Evolutionary conservation across 2,797 vertebrate species (phyloP).

Genomic region (Natrix natrix): DNA sequence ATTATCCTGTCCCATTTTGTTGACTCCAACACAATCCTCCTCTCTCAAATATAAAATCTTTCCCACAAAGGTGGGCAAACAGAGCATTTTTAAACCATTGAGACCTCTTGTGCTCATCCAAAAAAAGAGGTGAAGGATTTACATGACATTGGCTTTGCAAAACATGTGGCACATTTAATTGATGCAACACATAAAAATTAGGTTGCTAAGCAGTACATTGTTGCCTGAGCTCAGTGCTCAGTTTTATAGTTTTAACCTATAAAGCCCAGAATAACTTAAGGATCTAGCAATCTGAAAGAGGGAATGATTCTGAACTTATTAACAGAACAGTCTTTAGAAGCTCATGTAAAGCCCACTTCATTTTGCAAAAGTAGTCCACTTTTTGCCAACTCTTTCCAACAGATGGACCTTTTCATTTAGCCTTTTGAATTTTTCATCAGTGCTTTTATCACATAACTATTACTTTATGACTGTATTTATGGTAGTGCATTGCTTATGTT

Average conservation of each 20-base stretch:
- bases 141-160: background rate
- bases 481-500: background rate
- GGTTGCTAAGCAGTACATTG: background rate
- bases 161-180: background rate
- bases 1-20: background rate
- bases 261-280: background rate
- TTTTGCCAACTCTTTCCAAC: background rate
- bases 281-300: background rate
- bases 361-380: background rate
- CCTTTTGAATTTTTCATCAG: background rate
- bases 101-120: background rate
- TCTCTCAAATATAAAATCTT: background rate
- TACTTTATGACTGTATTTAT: background rate
- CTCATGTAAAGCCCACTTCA: background rate
- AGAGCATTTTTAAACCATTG: background rate
- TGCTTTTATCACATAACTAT: background rate
- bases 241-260: background rate
- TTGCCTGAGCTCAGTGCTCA: background rate
- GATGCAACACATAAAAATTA: background rate
- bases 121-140: background rate
- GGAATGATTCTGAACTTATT: background rate
- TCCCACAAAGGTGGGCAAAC: background rate
- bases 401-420: background rate
- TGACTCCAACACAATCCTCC: background rate
- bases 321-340: background rate